Conservation (phyloP, 1,140 invertebrate genomes). For the Philotrypesis tridentata region DNA sequence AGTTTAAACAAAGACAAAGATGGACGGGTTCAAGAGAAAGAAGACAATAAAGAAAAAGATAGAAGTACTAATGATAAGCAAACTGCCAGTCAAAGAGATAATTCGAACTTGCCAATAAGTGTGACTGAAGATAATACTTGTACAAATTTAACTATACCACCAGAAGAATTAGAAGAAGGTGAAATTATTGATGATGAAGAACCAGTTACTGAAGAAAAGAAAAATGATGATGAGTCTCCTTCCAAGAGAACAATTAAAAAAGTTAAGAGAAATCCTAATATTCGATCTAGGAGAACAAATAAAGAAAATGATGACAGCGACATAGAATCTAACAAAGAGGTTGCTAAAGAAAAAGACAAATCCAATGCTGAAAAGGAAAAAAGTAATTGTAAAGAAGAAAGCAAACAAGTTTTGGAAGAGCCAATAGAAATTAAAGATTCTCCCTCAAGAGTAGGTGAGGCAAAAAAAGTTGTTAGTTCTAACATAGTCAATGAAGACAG, state of each 20-base stretch:
- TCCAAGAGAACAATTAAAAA: conserved; percentile 35
- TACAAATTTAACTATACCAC: not conserved
- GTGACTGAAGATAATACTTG: conserved; percentile 15
- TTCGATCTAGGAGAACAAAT: conserved; percentile 22
- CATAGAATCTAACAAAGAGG: not conserved
- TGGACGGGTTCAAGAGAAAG: conserved; percentile 26
- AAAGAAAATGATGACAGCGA: not conserved
- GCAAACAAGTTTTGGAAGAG: not conserved
- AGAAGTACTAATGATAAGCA: conserved; percentile 11
- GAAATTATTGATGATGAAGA: conserved; percentile 49
- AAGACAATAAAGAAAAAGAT: conserved; percentile 33
- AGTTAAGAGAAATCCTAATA: conserved; percentile 31
- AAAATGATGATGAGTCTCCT: conserved; percentile 67
- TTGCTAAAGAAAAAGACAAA: not conserved
- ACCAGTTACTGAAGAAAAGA: conserved; percentile 61
- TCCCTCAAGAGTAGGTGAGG: not conserved
- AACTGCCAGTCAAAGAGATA: conserved; percentile 39
- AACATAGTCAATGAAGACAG: not conserved
- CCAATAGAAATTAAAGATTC: conserved; percentile 45
- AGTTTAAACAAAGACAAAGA: conserved; percentile 18
- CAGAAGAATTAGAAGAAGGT: conserved; percentile 37
- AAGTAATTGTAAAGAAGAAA: not conserved
- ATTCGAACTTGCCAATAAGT: conserved; percentile 35
- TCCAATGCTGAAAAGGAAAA: not conserved
- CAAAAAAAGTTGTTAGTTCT: not conserved